Evolutionary conservation across 2,888 invertebrate genomes (phyloP), one percentile per base, ranked within the genome.

Genomic region (Cosmopolites sordidus): DNA sequence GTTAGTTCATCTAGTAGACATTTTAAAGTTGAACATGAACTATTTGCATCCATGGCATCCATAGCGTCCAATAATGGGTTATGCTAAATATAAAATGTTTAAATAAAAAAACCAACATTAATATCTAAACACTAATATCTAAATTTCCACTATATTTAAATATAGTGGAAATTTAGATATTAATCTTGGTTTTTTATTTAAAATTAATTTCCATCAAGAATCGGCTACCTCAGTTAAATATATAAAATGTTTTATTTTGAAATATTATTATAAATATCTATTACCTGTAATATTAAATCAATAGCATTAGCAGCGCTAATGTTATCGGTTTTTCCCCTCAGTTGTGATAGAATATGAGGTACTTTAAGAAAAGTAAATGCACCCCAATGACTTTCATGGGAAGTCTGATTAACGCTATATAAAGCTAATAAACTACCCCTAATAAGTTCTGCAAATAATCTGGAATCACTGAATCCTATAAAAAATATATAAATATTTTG

Each of bases 341-440:
- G 54, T 56, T 70, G 67, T 30, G 66, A 83, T 41, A 93, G 78
- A 42, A 92, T 83, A 66, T 87, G 84, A 0, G 92, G 92, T 45
- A 95, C 83, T 78, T 95, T 95, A 6, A 96, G 79, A 69, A 94
- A 95, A 0, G 91, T 90, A 69, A 95, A 94, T 8, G 95, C 93
- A 11, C 92, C 92, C 93, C 95, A 95, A 65, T 92, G 83, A 2
- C 92, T 86, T 66, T 94, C 93, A 62, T 89, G 88, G 6, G 86
- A 82, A 40, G 87, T 88, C 62, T 87, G 89, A 46, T 86, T 85
- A 0, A 88, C 88, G 72, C 93, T 92, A 66, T 92, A 87, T 2
- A 96, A 74, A n/a, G 92, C 91, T 66, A 95, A 84, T 54, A 95
- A 83, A 66, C 92, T 91, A 0, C 92, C 90, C 58, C 94, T 79